Evolutionary conservation across 2,797 vertebrate species (phyloP), one percentile per base, ranked within the genome.

Genomic region (Diceros bicornis): DNA sequence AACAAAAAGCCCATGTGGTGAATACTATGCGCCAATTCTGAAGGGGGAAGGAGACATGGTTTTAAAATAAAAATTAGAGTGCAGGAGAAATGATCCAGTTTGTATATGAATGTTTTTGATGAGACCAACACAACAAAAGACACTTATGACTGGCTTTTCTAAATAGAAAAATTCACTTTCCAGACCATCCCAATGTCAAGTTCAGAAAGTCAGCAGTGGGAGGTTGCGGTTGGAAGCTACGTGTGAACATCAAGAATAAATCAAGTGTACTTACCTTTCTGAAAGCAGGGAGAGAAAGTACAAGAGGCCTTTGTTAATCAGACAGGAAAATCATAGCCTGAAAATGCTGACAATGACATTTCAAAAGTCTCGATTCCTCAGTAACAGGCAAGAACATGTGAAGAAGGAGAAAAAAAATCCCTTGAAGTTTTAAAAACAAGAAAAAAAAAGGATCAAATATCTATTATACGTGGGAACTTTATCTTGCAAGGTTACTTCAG

Each of bases 241-340:
- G 78, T 59, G 94, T 85, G 95, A 96, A 71, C 82, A 96, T 94
- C 66, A 86, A 92, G 93, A 95, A 97, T 89, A 96, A 97, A 97
- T 93, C 94, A 82, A 96, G 74, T 17, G 29, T 71, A 18, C 69
- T 93, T 81, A 97, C 91, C 94, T 91, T 96, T 95, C 89, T 97
- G 96, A 95, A 96, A 96, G 81, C 72, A 37, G 13, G 66, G 91
- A 93, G 74, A 84, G 85, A 96, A 97, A 92, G 97, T 78, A 97
- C 87, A 97, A 95, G 93, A 97, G 90, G 72, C 32, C 96, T 98
- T 97, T 98, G 93, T 97, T 97, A 96, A 97, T 97, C 96, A 97
- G 98, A 97, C 97, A 98, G 98, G 97, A 97, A 98, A 98, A 98
- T 98, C 97, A 98, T 97, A 98, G 97, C 75, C 93, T 98, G 89